Base-by-base conservation (phyloP, 2,113 vertebrate species). In the Coregonus clupeaformis region DNA sequence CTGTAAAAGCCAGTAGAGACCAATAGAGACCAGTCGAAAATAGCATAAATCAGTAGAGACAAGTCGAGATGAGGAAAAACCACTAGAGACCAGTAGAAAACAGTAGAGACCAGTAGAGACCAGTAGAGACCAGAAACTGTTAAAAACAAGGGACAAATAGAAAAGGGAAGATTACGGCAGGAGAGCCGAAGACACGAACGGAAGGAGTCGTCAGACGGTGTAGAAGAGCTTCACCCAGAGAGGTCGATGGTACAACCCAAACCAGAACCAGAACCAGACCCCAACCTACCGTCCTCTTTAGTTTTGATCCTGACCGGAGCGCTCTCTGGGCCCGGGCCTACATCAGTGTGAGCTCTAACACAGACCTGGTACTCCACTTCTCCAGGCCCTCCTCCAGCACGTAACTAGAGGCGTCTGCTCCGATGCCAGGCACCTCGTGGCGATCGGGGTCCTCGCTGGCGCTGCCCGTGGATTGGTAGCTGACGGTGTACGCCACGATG, bases 341-440 rank as follows among this genome's bases (percentile, higher is more conserved):
- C 96, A 29, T 98, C 94, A 1, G 97, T 99, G 93, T 99, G 97
- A 55, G 98, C 98, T 91, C 95, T 95, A 84, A 99, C 96, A 97
- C 96, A 97, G 91, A 99, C 96, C 94, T 95, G 94, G 93, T 99
- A 99, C 91, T 98, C 97, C 97, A 99, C 92, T 99, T 99, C 94
- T 98, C 97, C 95, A 99, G 94, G 87, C 92, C n/a, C n/a, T n/a
- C 94, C 82, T 95, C 94, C 93, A 99, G 94, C 90, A 96, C 92
- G 88, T 93, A 94, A 95, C 95, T 96, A 90, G 95, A 94, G 84
- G 93, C 89, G 22, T 97, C 95, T 3, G 93, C 94, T 68, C 94
- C 90, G 89, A 99, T 95, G 91, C 92, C 94, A 42, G 91, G 85
- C 93, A 97, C 94, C 90, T 97, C 93, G 68, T 96, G 96, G 65